These are phyloP conservation scores for Uropsilus gracilis DNA, from an alignment of 2,113 vertebrate species.

Conservation along the genomic window DNA sequence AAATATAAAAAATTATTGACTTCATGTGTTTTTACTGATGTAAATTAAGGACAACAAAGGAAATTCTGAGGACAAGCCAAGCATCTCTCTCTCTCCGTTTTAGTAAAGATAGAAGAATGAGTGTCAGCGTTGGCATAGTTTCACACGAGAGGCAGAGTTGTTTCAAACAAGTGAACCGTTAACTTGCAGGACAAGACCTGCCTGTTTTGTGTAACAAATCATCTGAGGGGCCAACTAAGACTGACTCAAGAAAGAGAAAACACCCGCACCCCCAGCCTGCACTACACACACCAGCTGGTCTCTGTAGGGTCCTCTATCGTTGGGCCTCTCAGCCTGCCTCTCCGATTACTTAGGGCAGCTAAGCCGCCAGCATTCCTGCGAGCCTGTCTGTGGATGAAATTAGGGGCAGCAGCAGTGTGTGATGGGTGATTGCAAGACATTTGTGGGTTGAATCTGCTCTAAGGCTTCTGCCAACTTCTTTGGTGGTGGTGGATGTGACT, in stretches of 20 bases:
- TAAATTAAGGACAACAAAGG: not conserved
- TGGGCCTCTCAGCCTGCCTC: constrained; percentile 7
- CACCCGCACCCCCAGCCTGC: no score
- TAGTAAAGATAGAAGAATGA: not conserved
- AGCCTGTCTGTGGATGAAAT: constrained; percentile 38
- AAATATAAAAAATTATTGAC: constrained; percentile 6
- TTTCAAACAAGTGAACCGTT: not conserved
- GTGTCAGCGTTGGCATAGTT: not conserved
- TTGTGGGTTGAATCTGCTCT: not conserved
- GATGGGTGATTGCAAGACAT: not conserved
- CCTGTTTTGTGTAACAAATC: not conserved
- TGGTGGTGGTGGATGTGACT: not conserved
- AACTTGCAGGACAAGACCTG: not conserved
- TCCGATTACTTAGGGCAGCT: constrained; percentile 33
- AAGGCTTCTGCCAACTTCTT: not conserved
- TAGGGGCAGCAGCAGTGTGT: constrained; percentile 41
- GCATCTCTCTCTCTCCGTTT: no score
- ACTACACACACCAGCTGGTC: not conserved
- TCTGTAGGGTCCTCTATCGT: constrained; percentile 33
- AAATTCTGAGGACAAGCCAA: no score
- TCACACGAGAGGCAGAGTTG: not conserved
- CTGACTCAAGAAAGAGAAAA: not conserved
- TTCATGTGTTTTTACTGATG: not conserved
- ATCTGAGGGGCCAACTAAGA: not conserved
- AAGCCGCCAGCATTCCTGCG: constrained; percentile 1